phyloP scores from a whole-genome alignment of 2,113 vertebrate species.

The Calypte anna region DNA sequence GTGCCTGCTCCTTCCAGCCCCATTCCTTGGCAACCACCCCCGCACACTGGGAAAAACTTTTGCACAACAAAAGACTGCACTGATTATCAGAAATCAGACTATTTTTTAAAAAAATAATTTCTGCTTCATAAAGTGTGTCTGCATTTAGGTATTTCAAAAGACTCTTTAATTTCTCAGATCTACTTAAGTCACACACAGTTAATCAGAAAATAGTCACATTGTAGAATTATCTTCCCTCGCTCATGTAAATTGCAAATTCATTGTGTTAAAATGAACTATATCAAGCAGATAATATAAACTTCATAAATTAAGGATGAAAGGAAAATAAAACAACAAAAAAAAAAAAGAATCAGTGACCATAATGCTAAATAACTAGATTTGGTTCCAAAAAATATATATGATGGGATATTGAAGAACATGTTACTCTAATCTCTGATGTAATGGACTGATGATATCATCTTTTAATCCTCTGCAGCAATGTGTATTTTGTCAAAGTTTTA shows the following conservation, averaged over 20 bases:
- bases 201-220: conserved; percentile 58
- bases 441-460: conserved; percentile 53
- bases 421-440: conserved; percentile 54
- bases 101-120: background rate
- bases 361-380: conserved; percentile 30
- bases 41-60: background rate
- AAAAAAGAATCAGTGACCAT: background rate
- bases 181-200: conserved; percentile 69
- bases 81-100: background rate
- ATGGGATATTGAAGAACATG: conserved; percentile 50
- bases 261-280: conserved; percentile 49
- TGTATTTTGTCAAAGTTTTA: conserved; percentile 55
- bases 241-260: conserved; percentile 68
- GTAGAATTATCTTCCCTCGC: conserved; percentile 67
- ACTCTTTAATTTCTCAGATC: conserved; percentile 62
- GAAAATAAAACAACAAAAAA: conserved; percentile 42
- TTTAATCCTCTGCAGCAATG: conserved; percentile 50
- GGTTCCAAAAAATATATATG: conserved; percentile 35
- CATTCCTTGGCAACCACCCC: background rate
- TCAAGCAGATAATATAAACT: conserved; percentile 42
- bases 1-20: background rate
- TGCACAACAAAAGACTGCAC: background rate
- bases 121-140: conserved; percentile 16
- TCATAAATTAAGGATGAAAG: conserved; percentile 53
- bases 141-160: conserved; percentile 59